phyloP scores from a whole-genome alignment of 2,113 vertebrate species.

The Donacobius atricapilla region DNA sequence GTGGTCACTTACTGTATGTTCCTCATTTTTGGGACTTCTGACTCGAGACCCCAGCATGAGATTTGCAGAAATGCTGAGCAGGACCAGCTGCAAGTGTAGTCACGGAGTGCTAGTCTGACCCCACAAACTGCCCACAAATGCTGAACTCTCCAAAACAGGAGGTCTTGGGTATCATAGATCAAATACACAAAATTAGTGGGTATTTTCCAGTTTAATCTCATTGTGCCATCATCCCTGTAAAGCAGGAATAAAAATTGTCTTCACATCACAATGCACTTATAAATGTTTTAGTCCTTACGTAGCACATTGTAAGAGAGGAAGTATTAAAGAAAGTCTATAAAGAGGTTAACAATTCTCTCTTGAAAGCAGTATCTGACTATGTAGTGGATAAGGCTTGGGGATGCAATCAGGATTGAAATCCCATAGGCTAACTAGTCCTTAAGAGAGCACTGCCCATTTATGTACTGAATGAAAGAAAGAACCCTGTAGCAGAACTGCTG shows the following conservation, averaged over 20 bases:
- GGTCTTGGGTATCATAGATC: neutral
- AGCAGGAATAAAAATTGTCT: neutral
- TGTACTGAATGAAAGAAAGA: neutral
- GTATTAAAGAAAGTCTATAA: neutral
- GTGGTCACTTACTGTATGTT: conserved; percentile 38
- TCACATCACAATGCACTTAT: neutral
- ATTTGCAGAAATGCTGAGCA: conserved; percentile 50
- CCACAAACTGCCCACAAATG: neutral
- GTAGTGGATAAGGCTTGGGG: neutral
- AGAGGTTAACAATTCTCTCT: neutral
- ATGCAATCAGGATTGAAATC: neutral
- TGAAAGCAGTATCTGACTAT: neutral
- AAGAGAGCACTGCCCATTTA: neutral
- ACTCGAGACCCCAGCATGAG: neutral
- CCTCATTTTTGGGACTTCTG: conserved; percentile 41
- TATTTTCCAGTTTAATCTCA: neutral
- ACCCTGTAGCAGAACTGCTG: neutral
- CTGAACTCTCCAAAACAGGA: neutral
- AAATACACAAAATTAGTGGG: neutral
- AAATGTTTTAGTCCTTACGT: neutral
- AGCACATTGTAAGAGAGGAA: neutral
- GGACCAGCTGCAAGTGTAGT: neutral
- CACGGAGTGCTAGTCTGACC: neutral
- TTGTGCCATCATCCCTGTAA: neutral
- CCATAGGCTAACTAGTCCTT: neutral